Evolutionary conservation across 2,113 vertebrate genomes (phyloP), one percentile per base, ranked within the genome.

Genomic region (Pedetes capensis): DNA sequence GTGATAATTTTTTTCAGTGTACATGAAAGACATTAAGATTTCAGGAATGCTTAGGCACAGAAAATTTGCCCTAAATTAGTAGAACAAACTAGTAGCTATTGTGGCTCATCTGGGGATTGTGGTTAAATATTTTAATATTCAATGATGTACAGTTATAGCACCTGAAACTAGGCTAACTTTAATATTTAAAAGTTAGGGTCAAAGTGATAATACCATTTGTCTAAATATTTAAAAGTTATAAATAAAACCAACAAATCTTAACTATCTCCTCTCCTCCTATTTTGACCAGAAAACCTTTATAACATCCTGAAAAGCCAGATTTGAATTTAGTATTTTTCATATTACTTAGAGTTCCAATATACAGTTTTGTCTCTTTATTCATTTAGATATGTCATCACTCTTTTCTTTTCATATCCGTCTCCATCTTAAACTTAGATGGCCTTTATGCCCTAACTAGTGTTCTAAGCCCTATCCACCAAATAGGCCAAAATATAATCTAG

Each of bases 271-370:
- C n/a, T n/a, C n/a, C 44, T 42, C 6, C 47, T 79, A 29, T 51
- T 79, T 94, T 80, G 44, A 86, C 23, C 4, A 44, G 27, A 34
- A 47, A 72, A 84, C 14, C n/a, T 83, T 94, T 37, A 39, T 66
- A 87, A 57, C 23, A 78, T 23, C 34, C 66, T 91, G 18, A 32
- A 71, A 80, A 39, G 11, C 34, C 39, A 74, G 57, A 42, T 66
- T 57, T 87, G 68, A 87, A 92, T 87, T 95, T 76, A 88, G 78
- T 59, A 53, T 53, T 85, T 79, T 76, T 68, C n/a, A n/a, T n/a
- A n/a, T n/a, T n/a, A n/a, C n/a, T n/a, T n/a, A n/a, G n/a, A n/a
- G n/a, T n/a, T n/a, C n/a, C n/a, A n/a, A n/a, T n/a, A n/a, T n/a
- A n/a, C n/a, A n/a, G n/a, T n/a, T n/a, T n/a, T n/a, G n/a, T n/a